Evolutionary conservation across 1,140 invertebrate genomes (phyloP).

Genomic region (Drosophila elegans): DNA sequence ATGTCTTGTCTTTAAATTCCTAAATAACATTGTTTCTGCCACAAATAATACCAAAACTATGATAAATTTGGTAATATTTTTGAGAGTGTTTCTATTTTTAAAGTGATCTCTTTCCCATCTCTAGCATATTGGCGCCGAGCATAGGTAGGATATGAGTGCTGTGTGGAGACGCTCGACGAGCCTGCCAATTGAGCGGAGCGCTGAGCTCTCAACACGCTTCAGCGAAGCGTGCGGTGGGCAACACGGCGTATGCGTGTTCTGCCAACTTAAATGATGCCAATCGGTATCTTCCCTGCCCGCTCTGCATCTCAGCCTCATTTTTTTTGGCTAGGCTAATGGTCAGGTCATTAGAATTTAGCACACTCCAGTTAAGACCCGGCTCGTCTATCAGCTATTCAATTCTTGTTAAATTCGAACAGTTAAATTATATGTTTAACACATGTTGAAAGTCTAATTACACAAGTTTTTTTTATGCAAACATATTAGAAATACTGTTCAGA

Average conservation of each 20-base stretch:
- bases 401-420: conserved; percentile 26
- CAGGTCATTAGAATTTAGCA: conserved; percentile 34
- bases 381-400: conserved; percentile 33
- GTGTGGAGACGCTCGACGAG: conserved; percentile 62
- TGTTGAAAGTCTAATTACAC: too few species aligned
- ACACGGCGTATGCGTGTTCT: conserved; percentile 73
- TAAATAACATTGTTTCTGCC: too few species aligned
- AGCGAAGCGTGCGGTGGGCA: conserved; percentile 67
- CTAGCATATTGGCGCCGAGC: conserved; percentile 52
- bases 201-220: conserved; percentile 76
- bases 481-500: too few species aligned
- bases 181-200: conserved; percentile 74
- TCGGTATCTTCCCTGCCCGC: conserved; percentile 12
- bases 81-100: conserved; percentile 13
- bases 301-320: background rate
- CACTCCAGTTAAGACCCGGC: conserved; percentile 42
- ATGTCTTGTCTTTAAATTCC: too few species aligned
- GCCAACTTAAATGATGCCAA: conserved; percentile 64
- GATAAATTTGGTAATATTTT: background rate
- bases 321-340: conserved; percentile 47
- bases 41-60: background rate
- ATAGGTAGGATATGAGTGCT: conserved; percentile 18
- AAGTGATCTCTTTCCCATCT: conserved; percentile 1
- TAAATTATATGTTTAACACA: background rate
- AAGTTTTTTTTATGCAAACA: too few species aligned